Percentiles rank a stretch among this genome's conserved stretches.
Conservation (phyloP, 2,797 vertebrate genomes). For the Bufotes viridis region DNA sequence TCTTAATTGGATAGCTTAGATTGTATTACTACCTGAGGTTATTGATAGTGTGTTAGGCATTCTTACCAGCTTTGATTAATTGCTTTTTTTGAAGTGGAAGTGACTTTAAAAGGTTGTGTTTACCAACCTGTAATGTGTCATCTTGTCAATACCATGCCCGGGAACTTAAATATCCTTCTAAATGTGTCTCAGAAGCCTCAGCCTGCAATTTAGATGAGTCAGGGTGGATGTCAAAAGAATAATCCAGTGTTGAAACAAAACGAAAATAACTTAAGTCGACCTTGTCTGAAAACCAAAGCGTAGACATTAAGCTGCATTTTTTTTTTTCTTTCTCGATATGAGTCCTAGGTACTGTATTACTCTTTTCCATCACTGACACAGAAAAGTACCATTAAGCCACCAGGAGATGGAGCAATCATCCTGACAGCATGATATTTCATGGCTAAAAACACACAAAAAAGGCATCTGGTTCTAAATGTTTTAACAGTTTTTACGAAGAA, state of each 20-base stretch:
- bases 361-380: slow-evolving; percentile 41
- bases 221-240: neutral
- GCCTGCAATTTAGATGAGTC: slow-evolving; percentile 14
- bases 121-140: slow-evolving; percentile 22
- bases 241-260: neutral
- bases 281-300: slow-evolving; percentile 34
- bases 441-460: slow-evolving; percentile 44
- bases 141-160: slow-evolving; percentile 18
- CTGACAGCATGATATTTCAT: slow-evolving; percentile 57
- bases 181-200: neutral
- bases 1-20: slow-evolving; percentile 45
- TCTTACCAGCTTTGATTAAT: slow-evolving; percentile 48
- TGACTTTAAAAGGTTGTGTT: slow-evolving; percentile 35
- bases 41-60: slow-evolving; percentile 24
- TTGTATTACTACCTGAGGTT: slow-evolving; percentile 46
- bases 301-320: slow-evolving; percentile 7
- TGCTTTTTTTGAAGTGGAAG: slow-evolving; percentile 26
- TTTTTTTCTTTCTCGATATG: slow-evolving; percentile 32
- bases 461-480: slow-evolving; percentile 17
- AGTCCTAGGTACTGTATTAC: slow-evolving; percentile 1
- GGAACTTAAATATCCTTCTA: slow-evolving; percentile 11
- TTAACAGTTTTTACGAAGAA: slow-evolving; percentile 23
- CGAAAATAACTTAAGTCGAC: neutral
- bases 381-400: slow-evolving; percentile 56
- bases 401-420: slow-evolving; percentile 62